Evolutionary conservation across 2,888 invertebrate genomes (phyloP), one percentile per base, ranked within the genome.

Genomic region (Melolontha melolontha): DNA sequence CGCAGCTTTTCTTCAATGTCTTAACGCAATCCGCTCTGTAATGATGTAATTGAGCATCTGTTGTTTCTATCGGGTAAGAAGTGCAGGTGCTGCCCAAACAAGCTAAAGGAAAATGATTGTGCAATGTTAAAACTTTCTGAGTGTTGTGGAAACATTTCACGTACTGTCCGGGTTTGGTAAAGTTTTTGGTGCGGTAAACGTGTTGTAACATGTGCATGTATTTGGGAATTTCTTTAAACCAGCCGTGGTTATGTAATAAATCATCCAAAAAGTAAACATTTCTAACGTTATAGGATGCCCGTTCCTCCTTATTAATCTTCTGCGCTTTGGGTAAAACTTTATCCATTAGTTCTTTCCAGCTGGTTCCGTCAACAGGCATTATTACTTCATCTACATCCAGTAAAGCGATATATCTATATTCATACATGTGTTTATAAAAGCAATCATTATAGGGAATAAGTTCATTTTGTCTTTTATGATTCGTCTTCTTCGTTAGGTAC

Each of bases 371-470:
- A 74, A 92, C 85, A 6, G 97, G 97, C 90, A 97, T 95, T 75
- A 97, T 96, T 66, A 96, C 93, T 84, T 97, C 97, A 84, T 97
- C 97, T 73, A 95, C 93, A 82, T 97, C 97, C 63, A 97, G 86
- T 68, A 97, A 85, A n/a, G 94, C 94, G 64, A 96, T 91, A 84
- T 94, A 95, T 72, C 93, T 90, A 83, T 96, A 97, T 73, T 91
- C 88, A 82, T 96, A 94, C 86, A 97, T 89, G 81, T 97, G 93
- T 81, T 94, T 92, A 85, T 97, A 97, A 64, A 97, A 87, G 79
- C 97, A 97, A 83, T 97, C 97, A 83, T 97, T 97, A 86, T 97
- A 97, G 10, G 97, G 96, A 76, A 97, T 94, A 69, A 97, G 87
- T 84, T 97, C 97, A 85, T 96, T 96, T 82, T 96, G 94, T 11